Percentiles rank a stretch among this genome's conserved stretches.
phyloP scores from a whole-genome alignment of 2,888 invertebrate species.

The Leptopilina myrica region DNA sequence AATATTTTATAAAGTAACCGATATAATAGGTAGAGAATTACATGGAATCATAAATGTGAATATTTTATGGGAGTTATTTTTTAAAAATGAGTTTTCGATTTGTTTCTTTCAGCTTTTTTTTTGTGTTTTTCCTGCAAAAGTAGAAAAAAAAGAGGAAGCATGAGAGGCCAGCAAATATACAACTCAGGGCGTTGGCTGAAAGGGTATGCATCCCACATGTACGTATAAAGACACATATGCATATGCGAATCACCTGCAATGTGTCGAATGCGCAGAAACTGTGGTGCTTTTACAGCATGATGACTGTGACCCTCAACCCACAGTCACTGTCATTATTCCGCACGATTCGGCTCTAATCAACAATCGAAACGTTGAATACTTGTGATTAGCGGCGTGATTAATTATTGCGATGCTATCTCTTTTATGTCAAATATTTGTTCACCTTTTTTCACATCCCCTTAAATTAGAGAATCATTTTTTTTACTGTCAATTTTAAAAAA shows the following conservation, averaged over 20 bases:
- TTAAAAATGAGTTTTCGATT: too few species aligned
- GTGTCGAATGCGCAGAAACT: conserved; percentile 40
- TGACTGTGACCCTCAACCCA: conserved; percentile 51
- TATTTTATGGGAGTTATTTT: too few species aligned
- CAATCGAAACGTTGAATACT: conserved; percentile 59
- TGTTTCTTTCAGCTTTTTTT: too few species aligned
- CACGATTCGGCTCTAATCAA: conserved; percentile 59
- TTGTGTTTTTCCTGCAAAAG: too few species aligned
- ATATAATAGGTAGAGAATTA: too few species aligned
- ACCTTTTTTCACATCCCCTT: background rate
- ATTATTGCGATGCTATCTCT: conserved; percentile 55
- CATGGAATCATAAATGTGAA: too few species aligned
- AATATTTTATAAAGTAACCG: too few species aligned
- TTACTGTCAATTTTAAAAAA: too few species aligned
- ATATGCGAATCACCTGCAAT: background rate
- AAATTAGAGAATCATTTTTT: too few species aligned
- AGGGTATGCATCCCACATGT: conserved; percentile 34
- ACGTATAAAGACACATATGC: background rate
- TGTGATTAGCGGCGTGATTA: conserved; percentile 58
- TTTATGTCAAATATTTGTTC: conserved; percentile 18
- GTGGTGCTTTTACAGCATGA: conserved; percentile 46
- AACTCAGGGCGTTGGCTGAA: conserved; percentile 39
- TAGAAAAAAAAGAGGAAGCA: conserved; percentile 39
- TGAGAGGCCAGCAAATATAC: conserved; percentile 42
- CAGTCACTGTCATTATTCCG: conserved; percentile 62